Base-by-base conservation (phyloP, 2,113 vertebrate genomes). In the Grammomys dolichurus region DNA sequence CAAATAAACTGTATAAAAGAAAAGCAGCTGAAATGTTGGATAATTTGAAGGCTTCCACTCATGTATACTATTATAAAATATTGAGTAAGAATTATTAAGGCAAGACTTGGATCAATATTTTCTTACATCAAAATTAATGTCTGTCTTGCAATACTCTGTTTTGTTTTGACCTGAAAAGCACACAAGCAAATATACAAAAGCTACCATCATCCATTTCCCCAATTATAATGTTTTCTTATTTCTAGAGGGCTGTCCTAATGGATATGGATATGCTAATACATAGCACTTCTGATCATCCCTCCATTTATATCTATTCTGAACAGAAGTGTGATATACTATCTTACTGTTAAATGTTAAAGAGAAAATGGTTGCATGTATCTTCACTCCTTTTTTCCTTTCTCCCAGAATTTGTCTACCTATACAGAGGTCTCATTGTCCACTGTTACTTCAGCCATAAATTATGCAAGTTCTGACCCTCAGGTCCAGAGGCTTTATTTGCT, bases 101-200 rank as follows among this genome's bases (percentile, higher is more conserved):
- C 7, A 80, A 43, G 17, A 80, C 40, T 48, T 24, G 24, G 84
- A 31, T 85, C 28, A 4, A 31, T 88, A 86, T 95, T 89, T 93
- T 84, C 63, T 87, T 76, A 88, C 43, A 81, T 70, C 17, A 63
- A 81, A 93, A 89, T 80, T 86, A 96, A 70, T 89, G 33, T 75
- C 2, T 7, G 70, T 94, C 28, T 69, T 8, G 9, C 86, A 70
- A 85, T 13, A 69, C 13, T 60, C 4, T 19, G 10, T 80, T 85
- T 89, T 9, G 43, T 51, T 93, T n/a, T 81, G 63, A 85, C 56
- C 46, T n/a, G 81, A 95, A 96, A 95, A 75, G 26, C 43, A 86
- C n/a, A 75, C 10, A 96, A 91, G 36, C 46, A 89, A 67, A 78
- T 88, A 92, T 75, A 77, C 10, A 87, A 85, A 91, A 89, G 22